Percentiles rank a stretch among this genome's conserved stretches.
Evolutionary conservation across 2,797 vertebrate species (phyloP).

Genomic region (Crenichthys baileyi): DNA sequence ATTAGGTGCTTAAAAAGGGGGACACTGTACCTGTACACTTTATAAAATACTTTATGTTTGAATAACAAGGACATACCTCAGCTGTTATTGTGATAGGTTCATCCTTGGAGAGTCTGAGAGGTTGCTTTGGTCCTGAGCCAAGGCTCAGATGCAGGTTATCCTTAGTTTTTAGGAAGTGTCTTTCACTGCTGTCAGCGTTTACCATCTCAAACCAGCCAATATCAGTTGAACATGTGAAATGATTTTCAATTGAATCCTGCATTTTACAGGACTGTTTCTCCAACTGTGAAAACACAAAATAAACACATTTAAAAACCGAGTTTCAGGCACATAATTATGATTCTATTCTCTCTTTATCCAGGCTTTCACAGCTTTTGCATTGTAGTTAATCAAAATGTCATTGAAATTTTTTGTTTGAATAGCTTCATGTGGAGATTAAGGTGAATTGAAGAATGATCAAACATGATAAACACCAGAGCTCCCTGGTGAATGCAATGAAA

Average conservation of each 20-base stretch:
- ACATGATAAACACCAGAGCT: no score
- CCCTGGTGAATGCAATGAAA: no score
- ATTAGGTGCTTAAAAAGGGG: no score
- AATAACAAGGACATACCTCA: background rate
- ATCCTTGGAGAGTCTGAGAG: no score
- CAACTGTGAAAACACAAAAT: background rate
- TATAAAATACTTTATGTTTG: background rate
- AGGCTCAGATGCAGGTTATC: no score
- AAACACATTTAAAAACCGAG: background rate
- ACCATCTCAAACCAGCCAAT: background rate
- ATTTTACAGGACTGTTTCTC: background rate
- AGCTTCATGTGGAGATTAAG: background rate
- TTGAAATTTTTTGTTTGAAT: background rate
- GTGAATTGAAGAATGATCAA: background rate
- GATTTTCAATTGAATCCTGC: no score
- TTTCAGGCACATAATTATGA: background rate
- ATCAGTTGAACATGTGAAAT: background rate
- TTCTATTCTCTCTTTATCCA: background rate
- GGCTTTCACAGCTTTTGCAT: no score
- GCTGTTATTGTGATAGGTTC: background rate
- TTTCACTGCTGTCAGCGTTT: accelerated
- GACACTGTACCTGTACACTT: no score
- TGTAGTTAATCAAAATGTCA: background rate
- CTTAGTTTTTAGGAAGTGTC: background rate
- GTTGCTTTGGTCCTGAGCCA: no score